Percentiles rank a stretch among this genome's conserved stretches.
Evolutionary conservation across 2,797 vertebrate species (phyloP).

Genomic region (Trachurus trachurus): DNA sequence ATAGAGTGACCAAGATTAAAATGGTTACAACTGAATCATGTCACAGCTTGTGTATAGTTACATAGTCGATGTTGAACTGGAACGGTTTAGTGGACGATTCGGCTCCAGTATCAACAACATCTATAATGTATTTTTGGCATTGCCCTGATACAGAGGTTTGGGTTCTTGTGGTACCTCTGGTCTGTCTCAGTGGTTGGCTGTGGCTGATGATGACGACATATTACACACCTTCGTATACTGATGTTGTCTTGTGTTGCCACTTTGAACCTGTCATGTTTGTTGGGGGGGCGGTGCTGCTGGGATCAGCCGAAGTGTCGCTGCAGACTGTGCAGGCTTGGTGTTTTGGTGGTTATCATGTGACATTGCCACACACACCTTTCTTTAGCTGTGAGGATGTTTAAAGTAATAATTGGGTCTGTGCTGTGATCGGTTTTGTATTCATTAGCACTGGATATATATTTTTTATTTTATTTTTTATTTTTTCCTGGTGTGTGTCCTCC

Average conservation of each 20-base stretch:
- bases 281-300: background rate
- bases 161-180: background rate
- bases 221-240: background rate
- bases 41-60: background rate
- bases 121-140: no score
- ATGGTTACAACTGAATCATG: background rate
- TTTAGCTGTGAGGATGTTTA: background rate
- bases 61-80: no score
- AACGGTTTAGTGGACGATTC: no score
- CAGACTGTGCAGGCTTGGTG: background rate
- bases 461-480: no score
- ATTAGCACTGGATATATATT: background rate
- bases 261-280: background rate
- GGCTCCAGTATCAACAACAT: no score
- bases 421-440: background rate
- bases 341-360: background rate
- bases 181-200: background rate
- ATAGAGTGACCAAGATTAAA: background rate
- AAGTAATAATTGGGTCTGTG: background rate
- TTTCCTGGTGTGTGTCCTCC: conserved; percentile 34
- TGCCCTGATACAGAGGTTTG: background rate
- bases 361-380: background rate
- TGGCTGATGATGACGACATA: background rate
- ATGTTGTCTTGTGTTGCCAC: background rate
- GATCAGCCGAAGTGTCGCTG: background rate